Evolutionary conservation across 2,888 invertebrate species (phyloP), one percentile per base, ranked within the genome.

Genomic region (Gasteruption jaculator): DNA sequence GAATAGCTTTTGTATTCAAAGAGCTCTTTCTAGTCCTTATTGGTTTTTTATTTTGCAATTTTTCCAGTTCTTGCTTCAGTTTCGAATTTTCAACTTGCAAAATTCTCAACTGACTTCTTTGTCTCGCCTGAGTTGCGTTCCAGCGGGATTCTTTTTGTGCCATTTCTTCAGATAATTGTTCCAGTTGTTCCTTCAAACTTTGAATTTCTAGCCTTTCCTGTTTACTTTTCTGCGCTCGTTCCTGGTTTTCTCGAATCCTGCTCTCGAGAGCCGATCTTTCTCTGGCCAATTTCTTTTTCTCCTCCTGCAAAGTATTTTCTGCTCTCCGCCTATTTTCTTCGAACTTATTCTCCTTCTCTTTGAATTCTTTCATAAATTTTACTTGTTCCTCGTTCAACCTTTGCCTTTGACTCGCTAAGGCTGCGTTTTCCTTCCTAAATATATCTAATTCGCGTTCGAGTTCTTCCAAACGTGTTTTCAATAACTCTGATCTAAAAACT

Each of bases 131-230:
- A 0, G 79, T 78, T 0, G 85, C 79, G 4, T 83, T 81, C 60
- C 83, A 83, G 56, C 82, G 79, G 11, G 81, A 79, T 55, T 89
- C 88, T 70, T 85, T 87, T n/a, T 80, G 63, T 59, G 79, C 80
- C 12, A 84, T 72, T 50, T 86, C 82, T 48, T 82, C 80, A 63
- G 80, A 82, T 1, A 86, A 66, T 30, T 79, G 75, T 38, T 73
- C 76, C 22, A 88, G 67, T 68, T 86, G 81, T 42, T 81, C 78
- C 55, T 79, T 84, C 7, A 86, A 68, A 48, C 72, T 74, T 1
- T 76, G 68, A 8, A 85, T 76, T 69, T 87, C 86, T 59, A 82
- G 83, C 50, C 83, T 79, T 45, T 86, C 86, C 61, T 82, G 81
- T 58, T 79, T 82, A 43, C 72, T 78, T 0, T 81, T 74, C 44